These are phyloP conservation scores for Vanacampus margaritifer DNA, from an alignment of 2,113 vertebrate species.

Conservation along the genomic window DNA sequence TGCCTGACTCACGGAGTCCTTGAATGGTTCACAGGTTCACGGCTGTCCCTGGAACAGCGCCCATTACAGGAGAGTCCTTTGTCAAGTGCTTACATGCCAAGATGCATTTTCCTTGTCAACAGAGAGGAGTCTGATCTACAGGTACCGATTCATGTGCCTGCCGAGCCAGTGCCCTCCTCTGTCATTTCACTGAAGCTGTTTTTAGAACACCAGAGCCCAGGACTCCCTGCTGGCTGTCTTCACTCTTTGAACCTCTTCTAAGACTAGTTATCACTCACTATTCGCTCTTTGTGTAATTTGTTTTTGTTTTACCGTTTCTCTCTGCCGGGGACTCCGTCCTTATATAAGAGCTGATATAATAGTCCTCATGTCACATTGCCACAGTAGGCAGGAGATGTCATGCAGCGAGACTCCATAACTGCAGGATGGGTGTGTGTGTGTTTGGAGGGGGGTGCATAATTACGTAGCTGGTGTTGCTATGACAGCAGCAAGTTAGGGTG, in stretches of 20 bases:
- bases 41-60: constrained; percentile 45
- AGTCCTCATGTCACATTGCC: constrained; percentile 65
- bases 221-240: constrained; percentile 52
- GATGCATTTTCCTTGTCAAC: constrained; percentile 68
- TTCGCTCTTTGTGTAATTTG: constrained; percentile 35
- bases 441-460: constrained; percentile 58
- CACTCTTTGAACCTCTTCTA: constrained; percentile 55
- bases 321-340: constrained; percentile 61
- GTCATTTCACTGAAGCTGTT: constrained; percentile 62
- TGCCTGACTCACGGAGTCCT: constrained; percentile 59
- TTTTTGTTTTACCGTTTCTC: constrained; percentile 34
- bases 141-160: constrained; percentile 53
- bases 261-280: constrained; percentile 22
- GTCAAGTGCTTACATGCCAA: constrained; percentile 57
- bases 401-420: constrained; percentile 68
- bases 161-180: constrained; percentile 45
- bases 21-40: constrained; percentile 61
- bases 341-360: constrained; percentile 71
- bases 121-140: constrained; percentile 62
- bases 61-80: constrained; percentile 52
- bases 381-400: constrained; percentile 66
- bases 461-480: constrained; percentile 77
- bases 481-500: constrained; percentile 75
- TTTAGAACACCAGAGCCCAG: constrained; percentile 58
- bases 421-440: constrained; percentile 56